phyloP scores from a whole-genome alignment of 2,113 vertebrate genomes.

The Pycnonotus jocosus region DNA sequence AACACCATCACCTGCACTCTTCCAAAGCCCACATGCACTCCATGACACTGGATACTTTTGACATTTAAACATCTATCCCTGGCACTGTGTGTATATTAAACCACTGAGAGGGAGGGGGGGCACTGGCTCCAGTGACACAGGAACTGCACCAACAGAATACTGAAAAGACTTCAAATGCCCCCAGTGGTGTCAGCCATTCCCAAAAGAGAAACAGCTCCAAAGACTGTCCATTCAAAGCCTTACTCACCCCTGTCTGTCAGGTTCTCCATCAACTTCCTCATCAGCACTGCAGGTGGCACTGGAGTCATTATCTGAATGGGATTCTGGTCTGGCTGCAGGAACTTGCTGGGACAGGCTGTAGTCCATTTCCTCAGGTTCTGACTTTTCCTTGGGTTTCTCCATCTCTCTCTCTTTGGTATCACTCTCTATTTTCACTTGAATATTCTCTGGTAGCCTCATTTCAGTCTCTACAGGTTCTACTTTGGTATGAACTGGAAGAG shows the following conservation, averaged over 20 bases:
- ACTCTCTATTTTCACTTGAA: slow-evolving; percentile 84
- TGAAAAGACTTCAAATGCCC: neutral
- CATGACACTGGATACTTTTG: slow-evolving; percentile 39
- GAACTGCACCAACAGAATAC: neutral
- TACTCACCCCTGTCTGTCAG: slow-evolving; percentile 86
- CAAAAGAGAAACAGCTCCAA: neutral
- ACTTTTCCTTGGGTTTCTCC: slow-evolving; percentile 75
- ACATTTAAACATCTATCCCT: slow-evolving; percentile 43
- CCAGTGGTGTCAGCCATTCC: neutral
- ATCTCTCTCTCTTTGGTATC: slow-evolving; percentile 84
- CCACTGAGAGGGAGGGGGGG: neutral
- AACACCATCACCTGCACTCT: neutral
- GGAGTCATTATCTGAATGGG: slow-evolving; percentile 92
- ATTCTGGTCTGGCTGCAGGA: slow-evolving; percentile 57
- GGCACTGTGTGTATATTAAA: neutral
- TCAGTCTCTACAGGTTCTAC: slow-evolving; percentile 84
- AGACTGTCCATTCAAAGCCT: neutral
- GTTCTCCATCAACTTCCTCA: slow-evolving; percentile 92
- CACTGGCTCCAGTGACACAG: neutral
- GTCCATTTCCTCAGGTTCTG: slow-evolving; percentile 69
- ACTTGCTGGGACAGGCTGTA: slow-evolving; percentile 54
- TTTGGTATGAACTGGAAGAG: slow-evolving; percentile 78
- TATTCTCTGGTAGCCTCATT: slow-evolving; percentile 76
- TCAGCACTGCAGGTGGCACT: slow-evolving; percentile 98
- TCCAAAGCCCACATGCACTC: neutral